Evolutionary conservation across 1,140 invertebrate genomes (phyloP), one percentile per base, ranked within the genome.

Genomic region (Choristoneura fumiferana): DNA sequence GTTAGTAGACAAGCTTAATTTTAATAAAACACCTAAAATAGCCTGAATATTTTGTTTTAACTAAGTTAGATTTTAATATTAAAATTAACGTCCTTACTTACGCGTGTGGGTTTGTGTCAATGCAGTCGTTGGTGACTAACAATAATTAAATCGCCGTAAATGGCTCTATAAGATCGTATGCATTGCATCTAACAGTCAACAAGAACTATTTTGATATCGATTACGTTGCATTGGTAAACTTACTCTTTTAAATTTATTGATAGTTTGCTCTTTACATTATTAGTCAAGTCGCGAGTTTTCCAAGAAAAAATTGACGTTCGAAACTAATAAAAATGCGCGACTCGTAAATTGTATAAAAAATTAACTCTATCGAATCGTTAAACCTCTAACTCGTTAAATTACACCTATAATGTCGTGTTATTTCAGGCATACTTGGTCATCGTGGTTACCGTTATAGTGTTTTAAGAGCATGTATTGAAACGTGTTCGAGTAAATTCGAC

Each of bases 31-130:
- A 58, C 35, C 54, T 57, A 58, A n/a, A n/a, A 53, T 54, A 58
- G 57, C 57, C 68, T 67, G 63, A 67, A 38, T 64, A 62, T 58
- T 43, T 49, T 35, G 40, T 54, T 62, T 59, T 61, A 56, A 49
- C 43, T 49, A 49, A 22, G 22, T 33, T 61, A 59, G 53, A 60
- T 69, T 63, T 64, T 67, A 57, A 56, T 61, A 78, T 80, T 78
- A 80, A 82, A 81, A 79, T 71, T 76, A 83, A 78, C 65, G 66
- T 77, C 53, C 67, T 77, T 76, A 76, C 58, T 74, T 81, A 79
- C 75, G 69, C 84, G 83, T 84, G 84, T 86, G 81, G 84, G 84
- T 87, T 87, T 87, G 84, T 87, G 81, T 87, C 70, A 78, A 82
- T 87, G 83, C 67, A 82, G 83, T 85, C 59, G 52, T 58, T 57